These are phyloP conservation scores for Burhinus oedicnemus DNA, from an alignment of 2,113 vertebrate genomes.

Conservation along the genomic window DNA sequence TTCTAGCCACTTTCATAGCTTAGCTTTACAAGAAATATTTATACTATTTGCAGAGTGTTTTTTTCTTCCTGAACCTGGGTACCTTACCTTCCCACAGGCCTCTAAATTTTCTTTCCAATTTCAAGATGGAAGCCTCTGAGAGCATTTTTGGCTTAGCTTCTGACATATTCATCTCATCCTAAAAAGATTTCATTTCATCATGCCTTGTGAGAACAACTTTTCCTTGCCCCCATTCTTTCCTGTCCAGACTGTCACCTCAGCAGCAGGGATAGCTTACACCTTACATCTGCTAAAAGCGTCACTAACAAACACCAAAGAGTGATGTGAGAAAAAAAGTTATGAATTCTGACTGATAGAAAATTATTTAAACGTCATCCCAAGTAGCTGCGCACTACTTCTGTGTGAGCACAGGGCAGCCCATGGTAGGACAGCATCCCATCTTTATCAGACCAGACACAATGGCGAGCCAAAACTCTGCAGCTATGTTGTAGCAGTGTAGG, in stretches of 20 bases:
- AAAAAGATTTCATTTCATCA: neutral
- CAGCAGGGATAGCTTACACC: accelerated
- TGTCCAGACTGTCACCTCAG: neutral
- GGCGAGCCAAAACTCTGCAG: neutral
- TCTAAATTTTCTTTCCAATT: neutral
- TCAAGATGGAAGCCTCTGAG: neutral
- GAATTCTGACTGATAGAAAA: neutral
- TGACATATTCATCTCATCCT: neutral
- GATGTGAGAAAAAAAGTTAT: neutral
- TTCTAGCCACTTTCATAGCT: neutral
- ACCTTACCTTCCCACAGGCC: neutral
- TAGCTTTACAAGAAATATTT: neutral
- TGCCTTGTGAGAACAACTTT: neutral
- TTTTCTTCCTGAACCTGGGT: neutral
- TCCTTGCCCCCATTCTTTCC: neutral
- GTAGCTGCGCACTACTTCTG: neutral
- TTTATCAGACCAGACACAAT: accelerated
- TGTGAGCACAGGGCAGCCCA: neutral
- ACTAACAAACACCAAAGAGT: neutral
- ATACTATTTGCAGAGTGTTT: neutral
- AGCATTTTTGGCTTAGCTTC: neutral
- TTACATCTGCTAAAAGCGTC: neutral
- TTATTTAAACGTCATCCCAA: neutral
- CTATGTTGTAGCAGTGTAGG: neutral
- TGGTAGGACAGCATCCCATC: neutral